Percentiles rank a stretch among this genome's conserved stretches.
phyloP scores from a whole-genome alignment of 1,140 invertebrate genomes.

The Mactra quadrangularis region DNA sequence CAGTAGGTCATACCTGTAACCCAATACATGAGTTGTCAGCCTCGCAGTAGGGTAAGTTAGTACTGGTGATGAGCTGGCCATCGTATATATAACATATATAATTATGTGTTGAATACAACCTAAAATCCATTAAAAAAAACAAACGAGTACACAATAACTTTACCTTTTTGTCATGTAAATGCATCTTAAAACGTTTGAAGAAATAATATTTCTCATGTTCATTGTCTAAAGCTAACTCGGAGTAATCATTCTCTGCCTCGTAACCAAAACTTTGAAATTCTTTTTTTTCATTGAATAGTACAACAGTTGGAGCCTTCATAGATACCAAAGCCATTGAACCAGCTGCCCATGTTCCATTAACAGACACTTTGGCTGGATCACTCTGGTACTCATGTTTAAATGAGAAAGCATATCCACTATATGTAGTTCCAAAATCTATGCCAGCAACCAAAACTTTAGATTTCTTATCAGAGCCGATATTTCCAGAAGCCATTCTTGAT shows the following conservation, averaged over 20 bases:
- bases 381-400: slow-evolving; percentile 24
- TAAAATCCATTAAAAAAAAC: too few relatives aligned
- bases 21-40: too few relatives aligned
- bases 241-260: slow-evolving; percentile 48
- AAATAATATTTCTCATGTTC: slow-evolving; percentile 32
- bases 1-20: too few relatives aligned
- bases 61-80: too few relatives aligned
- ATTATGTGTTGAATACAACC: too few relatives aligned
- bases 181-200: slow-evolving; percentile 52
- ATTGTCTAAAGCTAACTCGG: slow-evolving; percentile 18
- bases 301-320: slow-evolving; percentile 25
- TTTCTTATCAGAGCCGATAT: slow-evolving; percentile 28
- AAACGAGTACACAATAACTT: too few relatives aligned
- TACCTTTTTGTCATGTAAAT: slow-evolving; percentile 39
- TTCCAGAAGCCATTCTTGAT: too few relatives aligned
- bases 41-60: too few relatives aligned
- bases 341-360: slow-evolving; percentile 39
- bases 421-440: slow-evolving; percentile 49
- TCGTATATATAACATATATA: too few relatives aligned
- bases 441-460: slow-evolving; percentile 33
- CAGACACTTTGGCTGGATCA: slow-evolving; percentile 36
- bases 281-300: slow-evolving; percentile 42
- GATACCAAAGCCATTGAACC: slow-evolving; percentile 31
- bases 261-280: slow-evolving; percentile 51
- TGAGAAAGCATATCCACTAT: slow-evolving; percentile 38